Percentiles rank a stretch among this genome's conserved stretches.
phyloP scores from a whole-genome alignment of 1,140 invertebrate genomes.

The Cotesia typhae region DNA sequence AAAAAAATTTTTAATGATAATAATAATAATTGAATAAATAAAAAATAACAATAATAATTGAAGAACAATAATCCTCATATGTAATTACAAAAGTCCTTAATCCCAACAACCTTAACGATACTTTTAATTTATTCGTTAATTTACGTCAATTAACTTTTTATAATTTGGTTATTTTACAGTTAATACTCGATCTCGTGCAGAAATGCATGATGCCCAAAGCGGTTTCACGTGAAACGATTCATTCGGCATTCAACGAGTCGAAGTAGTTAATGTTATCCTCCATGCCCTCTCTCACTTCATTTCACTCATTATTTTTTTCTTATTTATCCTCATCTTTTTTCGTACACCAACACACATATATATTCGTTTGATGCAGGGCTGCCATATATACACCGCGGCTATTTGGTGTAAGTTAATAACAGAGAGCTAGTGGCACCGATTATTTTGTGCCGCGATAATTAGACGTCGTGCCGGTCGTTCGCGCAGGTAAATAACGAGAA shows the following conservation, averaged over 20 bases:
- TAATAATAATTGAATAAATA: too few species aligned
- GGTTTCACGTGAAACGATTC: slow-evolving; percentile 63
- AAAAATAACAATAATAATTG: too few species aligned
- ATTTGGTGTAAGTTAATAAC: slow-evolving; percentile 61
- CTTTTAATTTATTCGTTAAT: too few species aligned
- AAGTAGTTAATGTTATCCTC: slow-evolving; percentile 23
- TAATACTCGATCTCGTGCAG: slow-evolving; percentile 54
- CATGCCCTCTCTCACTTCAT: slow-evolving; percentile 29
- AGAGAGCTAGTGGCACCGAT: slow-evolving; percentile 56
- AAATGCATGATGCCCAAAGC: slow-evolving; percentile 60
- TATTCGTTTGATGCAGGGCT: neutral
- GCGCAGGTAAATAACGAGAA: slow-evolving; percentile 62
- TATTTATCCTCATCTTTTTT: slow-evolving; percentile 5
- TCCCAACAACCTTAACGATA: too few species aligned
- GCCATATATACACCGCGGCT: slow-evolving; percentile 37
- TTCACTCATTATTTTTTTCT: slow-evolving; percentile 13
- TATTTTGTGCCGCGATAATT: slow-evolving; percentile 64
- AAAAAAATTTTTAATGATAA: too few species aligned
- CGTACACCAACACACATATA: neutral
- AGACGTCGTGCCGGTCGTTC: slow-evolving; percentile 54
- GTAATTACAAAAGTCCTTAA: too few species aligned
- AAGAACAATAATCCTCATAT: too few species aligned
- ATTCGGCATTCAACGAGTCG: slow-evolving; percentile 15
- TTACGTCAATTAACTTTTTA: too few species aligned
- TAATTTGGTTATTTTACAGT: neutral